Conservation (phyloP, 2,113 vertebrate genomes). For the Aix galericulata region DNA sequence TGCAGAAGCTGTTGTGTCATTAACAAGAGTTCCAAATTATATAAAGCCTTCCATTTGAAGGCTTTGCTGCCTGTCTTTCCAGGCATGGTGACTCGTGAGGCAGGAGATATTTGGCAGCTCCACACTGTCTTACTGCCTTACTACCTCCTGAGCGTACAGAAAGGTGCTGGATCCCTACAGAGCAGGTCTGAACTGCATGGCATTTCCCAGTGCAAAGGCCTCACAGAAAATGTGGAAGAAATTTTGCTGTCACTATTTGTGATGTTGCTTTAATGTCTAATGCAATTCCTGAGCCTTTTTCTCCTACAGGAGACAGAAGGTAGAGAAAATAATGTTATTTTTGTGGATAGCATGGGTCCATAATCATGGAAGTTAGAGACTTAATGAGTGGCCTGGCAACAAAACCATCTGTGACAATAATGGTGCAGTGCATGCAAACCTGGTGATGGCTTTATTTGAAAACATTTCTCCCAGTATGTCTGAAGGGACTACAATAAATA, state of each 20-base stretch:
- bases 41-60: not conserved
- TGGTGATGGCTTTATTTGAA: not conserved
- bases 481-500: not conserved
- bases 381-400: not conserved
- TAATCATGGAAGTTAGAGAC: not conserved
- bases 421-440: not conserved
- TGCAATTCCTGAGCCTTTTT: not conserved
- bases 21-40: not conserved
- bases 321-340: not conserved
- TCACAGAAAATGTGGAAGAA: not conserved
- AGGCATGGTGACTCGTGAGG: not conserved
- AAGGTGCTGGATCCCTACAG: not conserved
- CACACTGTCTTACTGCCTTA: not conserved
- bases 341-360: not conserved
- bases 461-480: not conserved
- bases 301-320: not conserved
- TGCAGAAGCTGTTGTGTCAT: not conserved
- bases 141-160: not conserved
- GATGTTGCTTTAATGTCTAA: not conserved
- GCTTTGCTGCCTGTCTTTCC: not conserved
- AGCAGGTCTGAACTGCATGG: not conserved
- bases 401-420: not conserved
- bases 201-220: not conserved
- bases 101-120: not conserved
- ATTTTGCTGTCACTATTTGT: not conserved